Evolutionary conservation across 2,797 vertebrate genomes (phyloP).

Genomic region (Threskiornis aethiopicus): DNA sequence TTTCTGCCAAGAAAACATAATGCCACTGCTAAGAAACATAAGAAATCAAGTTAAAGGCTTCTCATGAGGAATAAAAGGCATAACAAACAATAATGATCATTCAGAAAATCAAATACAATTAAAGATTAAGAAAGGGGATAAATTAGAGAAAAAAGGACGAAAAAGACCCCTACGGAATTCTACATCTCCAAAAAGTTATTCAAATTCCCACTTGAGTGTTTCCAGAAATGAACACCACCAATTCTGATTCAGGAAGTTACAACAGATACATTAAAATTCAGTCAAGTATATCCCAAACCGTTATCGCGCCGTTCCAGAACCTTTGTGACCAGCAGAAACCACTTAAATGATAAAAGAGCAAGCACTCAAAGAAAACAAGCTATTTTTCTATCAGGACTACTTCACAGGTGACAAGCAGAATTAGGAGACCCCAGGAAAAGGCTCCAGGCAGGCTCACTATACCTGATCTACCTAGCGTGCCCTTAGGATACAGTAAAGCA

Average conservation of each 20-base stretch:
- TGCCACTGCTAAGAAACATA: not conserved
- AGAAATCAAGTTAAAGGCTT: not conserved
- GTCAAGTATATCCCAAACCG: not conserved
- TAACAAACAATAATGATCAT: not conserved
- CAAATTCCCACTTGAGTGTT: not conserved
- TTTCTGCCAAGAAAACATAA: not conserved
- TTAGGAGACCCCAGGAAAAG: not conserved
- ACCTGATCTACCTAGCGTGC: not conserved
- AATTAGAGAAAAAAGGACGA: not conserved
- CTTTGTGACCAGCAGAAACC: not conserved
- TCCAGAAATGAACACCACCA: not conserved
- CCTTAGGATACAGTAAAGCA: not conserved
- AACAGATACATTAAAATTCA: not conserved
- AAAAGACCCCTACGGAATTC: not conserved
- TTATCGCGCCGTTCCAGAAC: not conserved
- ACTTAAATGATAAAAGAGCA: not conserved
- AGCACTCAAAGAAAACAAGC: not conserved
- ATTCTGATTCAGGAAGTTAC: not conserved
- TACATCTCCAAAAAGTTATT: not conserved
- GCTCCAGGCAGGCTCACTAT: not conserved
- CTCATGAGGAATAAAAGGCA: not conserved
- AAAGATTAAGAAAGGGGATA: not conserved
- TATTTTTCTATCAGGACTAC: not conserved
- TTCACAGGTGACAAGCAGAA: not conserved
- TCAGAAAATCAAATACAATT: not conserved